Conservation (phyloP, 2,888 invertebrate genomes). For the Andricus quercusramuli region DNA sequence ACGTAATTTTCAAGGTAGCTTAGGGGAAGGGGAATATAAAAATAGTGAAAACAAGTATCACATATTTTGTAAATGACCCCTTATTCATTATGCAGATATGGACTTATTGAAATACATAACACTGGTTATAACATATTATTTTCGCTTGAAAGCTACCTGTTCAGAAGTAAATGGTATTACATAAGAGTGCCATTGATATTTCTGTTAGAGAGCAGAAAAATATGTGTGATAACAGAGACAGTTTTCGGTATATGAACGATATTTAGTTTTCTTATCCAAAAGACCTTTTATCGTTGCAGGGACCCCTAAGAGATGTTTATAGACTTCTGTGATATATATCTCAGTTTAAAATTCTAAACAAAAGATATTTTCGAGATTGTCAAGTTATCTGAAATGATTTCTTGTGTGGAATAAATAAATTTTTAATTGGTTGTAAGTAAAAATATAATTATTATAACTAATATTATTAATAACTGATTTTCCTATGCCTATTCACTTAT, state of each 20-base stretch:
- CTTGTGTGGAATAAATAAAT: background rate
- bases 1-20: no score
- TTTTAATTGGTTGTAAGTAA: background rate
- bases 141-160: background rate
- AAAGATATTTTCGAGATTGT: conserved; percentile 1
- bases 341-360: background rate
- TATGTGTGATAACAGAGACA: conserved; percentile 20
- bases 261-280: conserved; percentile 28
- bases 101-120: background rate
- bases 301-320: conserved; percentile 23
- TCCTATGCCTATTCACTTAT: no score
- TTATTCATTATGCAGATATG: background rate
- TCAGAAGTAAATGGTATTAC: background rate
- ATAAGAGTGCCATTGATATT: conserved; percentile 5
- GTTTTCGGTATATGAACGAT: background rate
- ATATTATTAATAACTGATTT: no score
- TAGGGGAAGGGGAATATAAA: no score
- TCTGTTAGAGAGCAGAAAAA: conserved; percentile 2
- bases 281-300: conserved; percentile 23
- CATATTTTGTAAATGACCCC: no score
- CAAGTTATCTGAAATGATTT: background rate
- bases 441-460: background rate
- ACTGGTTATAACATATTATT: background rate
- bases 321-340: conserved; percentile 4
- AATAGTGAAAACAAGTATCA: no score